A percentile compares a stretch with the other conserved stretches of the same genome.
These are phyloP conservation scores for Phalacrocorax brasilianus DNA, from an alignment of 2,113 vertebrate genomes.

Conservation along the genomic window DNA sequence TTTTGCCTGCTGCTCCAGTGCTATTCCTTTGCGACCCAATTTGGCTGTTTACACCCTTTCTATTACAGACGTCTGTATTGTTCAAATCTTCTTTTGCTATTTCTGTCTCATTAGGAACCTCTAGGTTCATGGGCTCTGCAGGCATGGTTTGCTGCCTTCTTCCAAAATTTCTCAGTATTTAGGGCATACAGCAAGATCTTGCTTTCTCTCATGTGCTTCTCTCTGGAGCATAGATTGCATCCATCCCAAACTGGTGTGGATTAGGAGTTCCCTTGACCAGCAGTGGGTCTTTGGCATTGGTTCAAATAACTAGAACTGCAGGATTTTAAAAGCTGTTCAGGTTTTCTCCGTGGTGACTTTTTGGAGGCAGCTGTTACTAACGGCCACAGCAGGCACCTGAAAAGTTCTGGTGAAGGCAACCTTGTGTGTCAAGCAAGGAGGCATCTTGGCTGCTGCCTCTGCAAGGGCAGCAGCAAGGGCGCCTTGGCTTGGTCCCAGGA, in stretches of 20 bases:
- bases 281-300: background rate
- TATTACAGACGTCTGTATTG: background rate
- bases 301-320: background rate
- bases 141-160: background rate
- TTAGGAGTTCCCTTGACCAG: background rate
- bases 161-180: background rate
- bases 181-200: background rate
- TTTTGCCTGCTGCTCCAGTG: background rate
- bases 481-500: background rate
- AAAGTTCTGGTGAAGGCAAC: background rate
- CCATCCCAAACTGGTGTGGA: background rate
- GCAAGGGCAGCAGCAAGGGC: background rate
- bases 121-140: background rate
- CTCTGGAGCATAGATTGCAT: background rate
- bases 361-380: background rate
- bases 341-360: background rate
- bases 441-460: background rate
- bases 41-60: slow-evolving; percentile 8
- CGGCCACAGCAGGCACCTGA: no score
- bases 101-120: background rate
- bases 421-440: background rate
- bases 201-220: background rate
- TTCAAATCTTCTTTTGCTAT: background rate
- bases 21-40: background rate
- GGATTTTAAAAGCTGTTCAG: background rate